These are phyloP conservation scores for Scleropages formosus DNA, from an alignment of 2,797 vertebrate genomes.

Conservation along the genomic window DNA sequence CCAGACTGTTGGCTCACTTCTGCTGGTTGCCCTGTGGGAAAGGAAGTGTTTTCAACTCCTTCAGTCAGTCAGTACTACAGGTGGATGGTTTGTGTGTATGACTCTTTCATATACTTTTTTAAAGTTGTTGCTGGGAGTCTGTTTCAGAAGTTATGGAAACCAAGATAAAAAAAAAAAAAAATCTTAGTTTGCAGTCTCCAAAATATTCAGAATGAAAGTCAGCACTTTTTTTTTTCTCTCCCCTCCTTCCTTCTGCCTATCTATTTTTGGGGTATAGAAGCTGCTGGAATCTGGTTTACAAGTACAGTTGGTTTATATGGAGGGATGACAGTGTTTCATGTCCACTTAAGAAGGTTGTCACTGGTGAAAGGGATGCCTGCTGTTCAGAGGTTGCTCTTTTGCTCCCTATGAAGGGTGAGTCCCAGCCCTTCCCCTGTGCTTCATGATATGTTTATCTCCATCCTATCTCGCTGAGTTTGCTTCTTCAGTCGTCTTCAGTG, in stretches of 20 bases:
- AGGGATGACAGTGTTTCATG: too few relatives aligned
- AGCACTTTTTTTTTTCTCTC: not conserved
- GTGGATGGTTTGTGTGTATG: not conserved
- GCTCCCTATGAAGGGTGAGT: too few relatives aligned
- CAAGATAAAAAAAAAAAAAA: too few relatives aligned
- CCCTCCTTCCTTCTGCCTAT: conserved; percentile 30
- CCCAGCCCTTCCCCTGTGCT: too few relatives aligned
- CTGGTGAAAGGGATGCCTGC: too few relatives aligned
- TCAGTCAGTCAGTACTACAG: not conserved
- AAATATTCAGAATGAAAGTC: not conserved
- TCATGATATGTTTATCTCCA: too few relatives aligned
- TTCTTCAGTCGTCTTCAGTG: not conserved
- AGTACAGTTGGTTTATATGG: too few relatives aligned
- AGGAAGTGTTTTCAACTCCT: conserved; percentile 28
- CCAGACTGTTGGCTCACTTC: not conserved
- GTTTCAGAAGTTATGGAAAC: conserved; percentile 17
- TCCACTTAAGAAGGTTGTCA: too few relatives aligned
- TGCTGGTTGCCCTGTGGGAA: not conserved
- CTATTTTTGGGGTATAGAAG: not conserved
- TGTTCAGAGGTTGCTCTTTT: too few relatives aligned
- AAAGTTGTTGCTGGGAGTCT: too few relatives aligned
- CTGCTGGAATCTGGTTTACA: too few relatives aligned
- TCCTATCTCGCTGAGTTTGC: too few relatives aligned
- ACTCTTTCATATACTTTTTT: not conserved
- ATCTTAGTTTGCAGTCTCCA: not conserved